A percentile compares a stretch with the other conserved stretches of the same genome.
Evolutionary conservation across 1,140 invertebrate species (phyloP).

Genomic region (Orius insidiosus): DNA sequence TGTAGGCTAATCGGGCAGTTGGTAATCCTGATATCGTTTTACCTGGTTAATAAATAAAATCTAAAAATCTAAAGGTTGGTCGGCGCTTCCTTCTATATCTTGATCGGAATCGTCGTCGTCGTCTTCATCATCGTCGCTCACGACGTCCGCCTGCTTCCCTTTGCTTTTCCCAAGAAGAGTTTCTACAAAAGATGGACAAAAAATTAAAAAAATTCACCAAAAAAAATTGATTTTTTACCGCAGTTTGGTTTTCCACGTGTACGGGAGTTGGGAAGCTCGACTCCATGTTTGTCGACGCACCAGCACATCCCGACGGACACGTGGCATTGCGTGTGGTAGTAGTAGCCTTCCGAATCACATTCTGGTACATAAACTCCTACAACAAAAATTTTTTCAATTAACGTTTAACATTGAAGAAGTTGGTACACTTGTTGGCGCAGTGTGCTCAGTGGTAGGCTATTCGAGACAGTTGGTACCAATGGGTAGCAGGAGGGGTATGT

Average conservation of each 20-base stretch:
- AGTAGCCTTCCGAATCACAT: constrained; percentile 75
- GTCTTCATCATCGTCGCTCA: constrained; percentile 27
- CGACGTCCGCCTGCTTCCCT: constrained; percentile 22
- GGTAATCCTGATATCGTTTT: too few relatives aligned
- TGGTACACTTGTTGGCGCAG: too few relatives aligned
- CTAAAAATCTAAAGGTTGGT: constrained; percentile 60
- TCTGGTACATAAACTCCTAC: constrained; percentile 60
- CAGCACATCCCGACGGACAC: constrained; percentile 68
- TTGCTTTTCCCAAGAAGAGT: constrained; percentile 30
- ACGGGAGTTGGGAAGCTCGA: constrained; percentile 67
- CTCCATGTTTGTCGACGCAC: constrained; percentile 86
- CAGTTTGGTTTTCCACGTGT: constrained; percentile 70
- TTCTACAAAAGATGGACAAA: constrained; percentile 14
- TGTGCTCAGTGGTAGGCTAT: too few relatives aligned
- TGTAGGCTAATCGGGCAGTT: too few relatives aligned
- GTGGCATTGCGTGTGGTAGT: constrained; percentile 70
- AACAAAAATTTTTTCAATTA: too few relatives aligned
- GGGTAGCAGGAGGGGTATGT: too few relatives aligned
- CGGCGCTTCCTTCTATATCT: constrained; percentile 56
- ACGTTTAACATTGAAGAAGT: too few relatives aligned
- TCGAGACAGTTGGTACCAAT: too few relatives aligned
- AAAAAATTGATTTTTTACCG: constrained; percentile 36
- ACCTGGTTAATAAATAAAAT: constrained; percentile 1
- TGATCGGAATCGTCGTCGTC: constrained; percentile 50
- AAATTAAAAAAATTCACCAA: too few relatives aligned